Evolutionary conservation across 2,888 invertebrate species (phyloP), one percentile per base, ranked within the genome.

Genomic region (Piscicola geometra): DNA sequence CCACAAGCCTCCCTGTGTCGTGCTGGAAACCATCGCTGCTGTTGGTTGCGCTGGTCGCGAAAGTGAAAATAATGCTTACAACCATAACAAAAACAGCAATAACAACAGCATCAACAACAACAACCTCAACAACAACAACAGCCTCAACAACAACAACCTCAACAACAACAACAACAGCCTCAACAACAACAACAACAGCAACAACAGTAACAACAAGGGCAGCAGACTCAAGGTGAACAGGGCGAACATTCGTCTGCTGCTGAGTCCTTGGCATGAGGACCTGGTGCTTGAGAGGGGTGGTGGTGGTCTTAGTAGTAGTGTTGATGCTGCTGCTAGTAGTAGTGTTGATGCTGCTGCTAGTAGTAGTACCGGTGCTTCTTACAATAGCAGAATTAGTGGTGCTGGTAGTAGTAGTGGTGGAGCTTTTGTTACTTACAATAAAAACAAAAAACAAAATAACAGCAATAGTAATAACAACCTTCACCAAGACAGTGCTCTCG

Each of bases 251-350:
- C 89, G 98, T 33, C 88, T 98, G 35, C 87, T 96, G 80, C 90
- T 92, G 83, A 94, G 96, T 25, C 98, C 97, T 0, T 98, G 98
- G 97, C 93, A 92, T 87, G 98, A 97, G 82, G 97, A 98, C 86
- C 86, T 97, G 77, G 93, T 84, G 72, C 84, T 84, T 47, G 75
- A 36, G 9, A 78, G 79, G 56, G 76, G 79, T 15, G 77, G 75
- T 28, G 50, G 77, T 3, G n/a, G 75, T 35, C 30, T 35, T 32
- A 3, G 35, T 36, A 1, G n/a, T n/a, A n/a, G n/a, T n/a, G n/a
- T n/a, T n/a, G n/a, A n/a, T n/a, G n/a, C n/a, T n/a, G n/a, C n/a
- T n/a, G n/a, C n/a, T n/a, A n/a, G n/a, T n/a, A n/a, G n/a, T n/a
- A n/a, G n/a, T n/a, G n/a, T n/a, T n/a, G n/a, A n/a, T n/a, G n/a